Evolutionary conservation across 64 coral and sea anemone genomes (phyloP).

Genomic region (Exaiptasia diaphana): DNA sequence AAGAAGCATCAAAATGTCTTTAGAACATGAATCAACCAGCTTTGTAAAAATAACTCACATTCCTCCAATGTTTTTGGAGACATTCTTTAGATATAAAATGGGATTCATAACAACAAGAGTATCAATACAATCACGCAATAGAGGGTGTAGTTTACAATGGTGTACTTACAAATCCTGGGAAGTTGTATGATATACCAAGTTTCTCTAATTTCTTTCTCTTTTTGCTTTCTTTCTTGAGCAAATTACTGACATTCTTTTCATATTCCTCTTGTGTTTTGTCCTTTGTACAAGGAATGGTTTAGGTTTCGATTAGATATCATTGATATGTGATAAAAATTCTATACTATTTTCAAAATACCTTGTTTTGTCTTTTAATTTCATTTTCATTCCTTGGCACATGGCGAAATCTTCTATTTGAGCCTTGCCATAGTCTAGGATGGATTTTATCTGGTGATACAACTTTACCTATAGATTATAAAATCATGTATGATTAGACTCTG

Average conservation of each 20-base stretch:
- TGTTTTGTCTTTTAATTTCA: constrained; percentile 82
- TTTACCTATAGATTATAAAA: too few species aligned
- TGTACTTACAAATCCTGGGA: constrained; percentile 91
- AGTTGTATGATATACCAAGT: constrained; percentile 86
- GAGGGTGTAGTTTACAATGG: background rate
- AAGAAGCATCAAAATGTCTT: background rate
- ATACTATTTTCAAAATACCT: too few species aligned
- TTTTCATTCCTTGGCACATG: constrained; percentile 21
- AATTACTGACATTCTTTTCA: constrained; percentile 56
- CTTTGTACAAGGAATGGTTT: constrained; percentile 15
- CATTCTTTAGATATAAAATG: background rate
- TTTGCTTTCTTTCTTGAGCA: constrained; percentile 76
- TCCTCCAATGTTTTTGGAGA: background rate
- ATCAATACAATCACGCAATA: background rate
- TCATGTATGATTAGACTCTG: background rate
- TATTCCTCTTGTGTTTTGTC: constrained; percentile 58
- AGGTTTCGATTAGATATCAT: too few species aligned
- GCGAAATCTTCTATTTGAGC: constrained; percentile 68
- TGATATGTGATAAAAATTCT: too few species aligned
- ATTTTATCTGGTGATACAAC: constrained; percentile 76
- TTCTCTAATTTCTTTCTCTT: constrained; percentile 81
- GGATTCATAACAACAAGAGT: background rate
- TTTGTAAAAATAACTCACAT: background rate
- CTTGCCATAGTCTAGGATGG: constrained; percentile 81
- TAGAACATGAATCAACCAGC: background rate